Base-by-base conservation (phyloP, 2,113 vertebrate species). In the Colinus virginianus region DNA sequence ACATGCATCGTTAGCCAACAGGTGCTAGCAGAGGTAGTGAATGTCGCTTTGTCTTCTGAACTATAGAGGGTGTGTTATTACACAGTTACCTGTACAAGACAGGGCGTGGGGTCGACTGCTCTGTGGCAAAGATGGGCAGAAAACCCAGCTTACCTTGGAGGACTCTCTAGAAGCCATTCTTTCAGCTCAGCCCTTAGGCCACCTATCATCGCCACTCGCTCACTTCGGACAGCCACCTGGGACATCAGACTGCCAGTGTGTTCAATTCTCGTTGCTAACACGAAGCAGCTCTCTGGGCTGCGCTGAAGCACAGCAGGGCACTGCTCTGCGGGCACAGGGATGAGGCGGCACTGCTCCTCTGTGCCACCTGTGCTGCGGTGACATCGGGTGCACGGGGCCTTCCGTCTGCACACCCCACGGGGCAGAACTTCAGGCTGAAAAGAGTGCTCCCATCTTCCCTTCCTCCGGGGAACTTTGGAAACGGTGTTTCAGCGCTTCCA, bases 401-500 rank as follows among this genome's bases (percentile, higher is more conserved):
- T 7, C 53, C 42, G 26, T 4, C 28, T 42, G 19, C 17, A 20
- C 26, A 17, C 10, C 36, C 23, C 4, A 8, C 9, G 3, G 25
- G 0, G 11, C 48, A 6, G 28, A 30, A 21, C 1, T 1, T 9
- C n/a, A 4, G 2, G 25, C 48, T 8, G 25, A 21, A 48, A 64
- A 58, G n/a, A 8, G 36, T 26, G 17, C 17, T 69, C 36, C 19
- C 45, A 36, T 13, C n/a, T 34, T 15, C 17, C 23, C 17, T 69
- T 48, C 23, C n/a, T 69, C 18, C 43, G 34, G 36, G 25, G 18
- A 10, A 23, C 22, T 28, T 62, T 45, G 36, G 48, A 80, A 38
- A 4, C 0, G 0, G 6, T 18, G 0, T n/a, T 38, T 78, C 19
- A 7, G 8, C 11, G 7, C 4, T 9, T 68, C 7, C 25, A 10